Evolutionary conservation across 2,888 invertebrate genomes (phyloP), one percentile per base, ranked within the genome.

Genomic region (Patella ulyssiponensis): DNA sequence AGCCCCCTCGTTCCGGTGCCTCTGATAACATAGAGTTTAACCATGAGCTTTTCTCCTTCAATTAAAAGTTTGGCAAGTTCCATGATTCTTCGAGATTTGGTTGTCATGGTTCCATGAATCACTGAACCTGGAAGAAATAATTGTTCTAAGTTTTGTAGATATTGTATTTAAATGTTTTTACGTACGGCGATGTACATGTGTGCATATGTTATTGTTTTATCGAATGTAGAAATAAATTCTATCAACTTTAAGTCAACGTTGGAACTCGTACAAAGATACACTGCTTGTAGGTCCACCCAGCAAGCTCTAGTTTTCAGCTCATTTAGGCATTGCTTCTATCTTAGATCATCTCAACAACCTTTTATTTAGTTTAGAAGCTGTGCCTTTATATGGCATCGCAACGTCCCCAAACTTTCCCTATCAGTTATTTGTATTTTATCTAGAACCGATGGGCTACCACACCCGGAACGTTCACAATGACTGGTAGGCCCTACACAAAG

Each of bases 251-350:
- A 44, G 44, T 64, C 64, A 64, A 64, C 64, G 64, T 23, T 64
- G 64, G 64, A 64, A 64, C 44, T 44, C 44, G 44, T 44, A 44
- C 44, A 44, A 44, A 44, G 44, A 44, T 44, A 44, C 44, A 44
- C 44, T 44, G 44, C 44, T 44, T 44, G 9, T 44, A 44, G 64
- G 23, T 23, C 64, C 23, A 12, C 14, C 20, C 20, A 20, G 23
- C 64, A 64, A 64, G 64, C 64, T 64, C 64, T 64, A 23, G 64
- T 64, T 64, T 64, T 64, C 64, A 64, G 64, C 64, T 20, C 14
- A 64, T 64, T 64, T 64, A 64, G 64, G 64, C 64, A 64, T 64
- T 64, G 64, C 64, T 64, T 64, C 64, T 64, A 64, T 23, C 44
- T 44, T 44, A 23, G 64, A 64, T 64, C 20, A 23, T 23, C 20